Evolutionary conservation across 2,888 invertebrate species (phyloP), one percentile per base, ranked within the genome.

Genomic region (Caenorhabditis sp.): DNA sequence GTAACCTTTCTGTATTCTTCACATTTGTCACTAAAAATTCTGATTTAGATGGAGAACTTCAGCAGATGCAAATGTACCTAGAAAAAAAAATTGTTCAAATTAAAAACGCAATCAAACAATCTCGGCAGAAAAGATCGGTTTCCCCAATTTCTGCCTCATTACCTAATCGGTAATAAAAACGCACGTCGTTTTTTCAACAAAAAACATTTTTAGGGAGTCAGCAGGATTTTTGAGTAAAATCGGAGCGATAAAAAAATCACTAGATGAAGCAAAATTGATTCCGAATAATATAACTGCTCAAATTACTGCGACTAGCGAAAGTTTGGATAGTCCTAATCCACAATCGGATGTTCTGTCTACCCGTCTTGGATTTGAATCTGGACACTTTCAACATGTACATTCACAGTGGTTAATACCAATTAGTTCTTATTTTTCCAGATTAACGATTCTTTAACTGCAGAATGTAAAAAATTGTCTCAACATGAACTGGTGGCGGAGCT

Each of bases 91-190:
- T 81, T 26, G 47, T 22, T 6, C 65, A 70, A 64, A 76, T 81
- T 24, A 67, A 76, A 32, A 61, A 55, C 35, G 76, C 67, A 11
- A 65, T 81, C n/a, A 65, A 37, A 67, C 65, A 44, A 26, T 55
- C 80, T 22, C 40, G 85, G 18, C 72, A 64, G 44, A 83, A 82
- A 67, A 50, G 85, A 37, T 64, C 77, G n/a, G 68, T 79, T n/a
- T 85, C 85, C 3, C 86, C 87, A 5, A 84, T 86, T 65, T 86
- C 86, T 51, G 79, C 87, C n/a, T 86, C 87, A 26, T 67, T 87
- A 37, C 87, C 87, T 15, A 84, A 87, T 78, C 67, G 85, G 84
- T 84, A 47, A 47, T n/a, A n/a, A n/a, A n/a, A n/a, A n/a, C n/a
- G n/a, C n/a, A n/a, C n/a, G n/a, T n/a, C n/a, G n/a, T 51, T 32